These are phyloP conservation scores for Hylia prasina DNA, from an alignment of 2,113 vertebrate species.

Conservation along the genomic window DNA sequence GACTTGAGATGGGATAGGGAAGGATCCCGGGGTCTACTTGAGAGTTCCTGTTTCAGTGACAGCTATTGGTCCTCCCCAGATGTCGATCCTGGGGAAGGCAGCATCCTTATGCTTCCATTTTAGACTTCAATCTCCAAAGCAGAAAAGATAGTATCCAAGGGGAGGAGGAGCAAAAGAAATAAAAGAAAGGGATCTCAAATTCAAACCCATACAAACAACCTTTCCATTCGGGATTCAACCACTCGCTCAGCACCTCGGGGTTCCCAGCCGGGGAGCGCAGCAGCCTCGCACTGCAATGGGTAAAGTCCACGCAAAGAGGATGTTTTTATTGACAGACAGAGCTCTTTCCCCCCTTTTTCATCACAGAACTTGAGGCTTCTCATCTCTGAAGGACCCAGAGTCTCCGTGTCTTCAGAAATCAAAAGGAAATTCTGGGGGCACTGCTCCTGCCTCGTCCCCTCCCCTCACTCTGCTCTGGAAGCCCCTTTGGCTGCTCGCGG, in stretches of 20 bases:
- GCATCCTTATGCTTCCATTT: background rate
- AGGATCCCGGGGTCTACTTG: background rate
- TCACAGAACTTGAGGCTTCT: slow-evolving; percentile 39
- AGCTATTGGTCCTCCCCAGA: slow-evolving; percentile 2
- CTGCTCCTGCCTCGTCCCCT: background rate
- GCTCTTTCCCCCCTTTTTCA: background rate
- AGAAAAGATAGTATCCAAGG: slow-evolving; percentile 6
- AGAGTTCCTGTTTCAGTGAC: background rate
- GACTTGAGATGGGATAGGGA: background rate
- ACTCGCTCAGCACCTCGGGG: background rate
- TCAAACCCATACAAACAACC: slow-evolving; percentile 22
- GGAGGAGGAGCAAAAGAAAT: background rate
- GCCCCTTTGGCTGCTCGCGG: background rate
- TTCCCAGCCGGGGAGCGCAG: background rate
- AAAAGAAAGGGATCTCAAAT: background rate
- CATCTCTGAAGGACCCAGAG: slow-evolving; percentile 17
- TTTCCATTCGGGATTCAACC: background rate
- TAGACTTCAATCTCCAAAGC: slow-evolving; percentile 21
- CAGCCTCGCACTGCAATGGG: background rate
- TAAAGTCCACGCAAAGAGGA: slow-evolving; percentile 16
- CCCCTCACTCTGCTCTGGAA: slow-evolving; percentile 11
- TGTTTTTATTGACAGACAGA: slow-evolving; percentile 22
- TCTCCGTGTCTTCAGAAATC: background rate
- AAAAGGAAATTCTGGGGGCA: background rate
- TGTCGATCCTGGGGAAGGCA: background rate